phyloP scores from a whole-genome alignment of 2,888 invertebrate species.

The Phortica okadai region DNA sequence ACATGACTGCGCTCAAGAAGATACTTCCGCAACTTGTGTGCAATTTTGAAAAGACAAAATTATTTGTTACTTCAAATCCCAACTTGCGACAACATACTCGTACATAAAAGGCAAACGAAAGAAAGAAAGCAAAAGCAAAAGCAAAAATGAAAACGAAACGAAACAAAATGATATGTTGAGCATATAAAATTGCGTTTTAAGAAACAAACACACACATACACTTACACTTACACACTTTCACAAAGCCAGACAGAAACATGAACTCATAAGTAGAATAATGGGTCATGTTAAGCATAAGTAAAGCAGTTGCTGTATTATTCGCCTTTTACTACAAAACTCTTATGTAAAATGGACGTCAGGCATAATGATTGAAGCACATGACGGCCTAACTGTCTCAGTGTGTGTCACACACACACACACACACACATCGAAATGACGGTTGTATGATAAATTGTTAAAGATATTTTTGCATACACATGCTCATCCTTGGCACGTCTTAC shows the following conservation, averaged over 20 bases:
- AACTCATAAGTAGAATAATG: slow-evolving; percentile 67
- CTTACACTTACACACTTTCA: not conserved
- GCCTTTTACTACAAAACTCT: not conserved
- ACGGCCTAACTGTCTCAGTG: not conserved
- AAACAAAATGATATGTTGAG: not conserved
- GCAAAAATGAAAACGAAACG: not conserved
- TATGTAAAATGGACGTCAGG: slow-evolving; percentile 12
- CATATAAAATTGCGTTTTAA: slow-evolving; percentile 18
- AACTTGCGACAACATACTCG: not conserved
- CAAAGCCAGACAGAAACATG: slow-evolving; percentile 23
- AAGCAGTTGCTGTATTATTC: slow-evolving; percentile 20
- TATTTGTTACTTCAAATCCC: slow-evolving; percentile 31
- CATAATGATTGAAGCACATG: not conserved
- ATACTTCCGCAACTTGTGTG: slow-evolving; percentile 22
- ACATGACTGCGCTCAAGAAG: slow-evolving; percentile 13
- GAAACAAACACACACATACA: not conserved
- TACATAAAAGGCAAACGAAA: not conserved
- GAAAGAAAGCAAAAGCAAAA: not conserved
- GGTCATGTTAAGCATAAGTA: slow-evolving; percentile 59
- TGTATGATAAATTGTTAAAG: slow-evolving; percentile 32
- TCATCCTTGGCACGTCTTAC: not conserved
- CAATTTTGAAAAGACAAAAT: slow-evolving; percentile 26
- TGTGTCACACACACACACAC: not conserved
- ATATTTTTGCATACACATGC: slow-evolving; percentile 22
- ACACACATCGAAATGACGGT: not conserved